Percentiles rank a stretch among this genome's conserved stretches.
phyloP scores from a whole-genome alignment of 2,888 invertebrate genomes.

The Nebria salina region DNA sequence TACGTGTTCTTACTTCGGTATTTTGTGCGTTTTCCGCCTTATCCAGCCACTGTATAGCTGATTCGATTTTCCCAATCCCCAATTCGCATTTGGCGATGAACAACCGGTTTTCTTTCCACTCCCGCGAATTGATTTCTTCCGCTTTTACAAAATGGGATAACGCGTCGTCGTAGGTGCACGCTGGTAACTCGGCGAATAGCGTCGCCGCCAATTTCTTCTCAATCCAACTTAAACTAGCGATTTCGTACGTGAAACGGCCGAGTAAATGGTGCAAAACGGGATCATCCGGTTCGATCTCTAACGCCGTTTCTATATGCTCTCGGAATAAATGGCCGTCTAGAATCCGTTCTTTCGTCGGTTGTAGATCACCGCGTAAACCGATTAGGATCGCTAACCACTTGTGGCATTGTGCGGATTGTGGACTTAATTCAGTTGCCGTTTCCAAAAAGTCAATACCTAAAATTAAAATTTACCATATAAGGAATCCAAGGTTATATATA shows the following conservation, averaged over 20 bases:
- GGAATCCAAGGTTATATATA: no score
- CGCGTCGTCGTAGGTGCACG: constrained; percentile 71
- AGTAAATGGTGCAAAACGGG: constrained; percentile 72
- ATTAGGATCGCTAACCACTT: constrained; percentile 80
- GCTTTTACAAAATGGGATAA: constrained; percentile 66
- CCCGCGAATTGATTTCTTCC: constrained; percentile 63
- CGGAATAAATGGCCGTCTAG: constrained; percentile 73
- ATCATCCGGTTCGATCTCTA: constrained; percentile 70
- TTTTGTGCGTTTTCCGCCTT: constrained; percentile 52
- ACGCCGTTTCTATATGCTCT: constrained; percentile 73
- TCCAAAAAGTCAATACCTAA: constrained; percentile 69
- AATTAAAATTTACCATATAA: not conserved
- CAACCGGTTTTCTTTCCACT: constrained; percentile 69
- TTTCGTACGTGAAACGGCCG: constrained; percentile 76
- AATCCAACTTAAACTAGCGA: constrained; percentile 63
- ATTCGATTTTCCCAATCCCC: constrained; percentile 62
- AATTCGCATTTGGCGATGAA: constrained; percentile 69
- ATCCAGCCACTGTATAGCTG: constrained; percentile 65
- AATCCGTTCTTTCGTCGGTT: constrained; percentile 72
- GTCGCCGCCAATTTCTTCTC: constrained; percentile 73
- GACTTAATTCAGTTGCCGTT: constrained; percentile 65
- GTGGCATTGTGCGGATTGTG: constrained; percentile 68
- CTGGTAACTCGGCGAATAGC: constrained; percentile 72
- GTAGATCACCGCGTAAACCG: constrained; percentile 70
- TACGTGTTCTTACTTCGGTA: constrained; percentile 51